Evolutionary conservation across 1,140 invertebrate species (phyloP).

Genomic region (Aphaenogaster floridana): DNA sequence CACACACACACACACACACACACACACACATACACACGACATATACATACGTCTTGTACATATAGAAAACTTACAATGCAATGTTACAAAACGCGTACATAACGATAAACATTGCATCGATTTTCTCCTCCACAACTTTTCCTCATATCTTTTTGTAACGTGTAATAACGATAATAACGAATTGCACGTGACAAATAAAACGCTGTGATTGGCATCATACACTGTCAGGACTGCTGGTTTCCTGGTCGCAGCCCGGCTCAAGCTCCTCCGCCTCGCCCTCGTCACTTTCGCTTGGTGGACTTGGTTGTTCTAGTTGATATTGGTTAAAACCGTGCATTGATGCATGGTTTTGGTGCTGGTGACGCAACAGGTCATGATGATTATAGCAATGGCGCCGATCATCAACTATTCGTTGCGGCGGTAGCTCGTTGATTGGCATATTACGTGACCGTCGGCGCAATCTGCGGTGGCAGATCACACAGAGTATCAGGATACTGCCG

Average conservation of each 20-base stretch:
- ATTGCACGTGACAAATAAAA: constrained; percentile 68
- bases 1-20: background rate
- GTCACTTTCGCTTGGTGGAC: constrained; percentile 81
- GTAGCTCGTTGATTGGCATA: constrained; percentile 80
- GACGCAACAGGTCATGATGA: constrained; percentile 82
- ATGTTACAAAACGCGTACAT: background rate
- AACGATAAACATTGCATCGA: background rate
- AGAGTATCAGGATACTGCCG: constrained; percentile 74
- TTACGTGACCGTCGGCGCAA: constrained; percentile 79
- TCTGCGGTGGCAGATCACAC: constrained; percentile 83
- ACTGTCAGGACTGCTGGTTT: constrained; percentile 81
- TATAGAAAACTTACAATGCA: constrained; percentile 11
- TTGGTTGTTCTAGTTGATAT: constrained; percentile 79
- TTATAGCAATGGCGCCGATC: constrained; percentile 82
- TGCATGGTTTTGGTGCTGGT: constrained; percentile 76
- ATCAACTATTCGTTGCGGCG: constrained; percentile 80
- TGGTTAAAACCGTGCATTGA: constrained; percentile 74
- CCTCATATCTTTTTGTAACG: background rate
- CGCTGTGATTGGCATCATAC: constrained; percentile 77
- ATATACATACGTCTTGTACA: background rate
- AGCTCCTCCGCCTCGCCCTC: constrained; percentile 57
- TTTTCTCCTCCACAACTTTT: background rate
- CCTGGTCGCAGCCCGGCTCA: constrained; percentile 76
- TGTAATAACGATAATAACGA: constrained; percentile 73
- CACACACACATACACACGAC: background rate